Base-by-base conservation (phyloP, 1,140 invertebrate genomes). In the Leptinotarsa undecemlineata region DNA sequence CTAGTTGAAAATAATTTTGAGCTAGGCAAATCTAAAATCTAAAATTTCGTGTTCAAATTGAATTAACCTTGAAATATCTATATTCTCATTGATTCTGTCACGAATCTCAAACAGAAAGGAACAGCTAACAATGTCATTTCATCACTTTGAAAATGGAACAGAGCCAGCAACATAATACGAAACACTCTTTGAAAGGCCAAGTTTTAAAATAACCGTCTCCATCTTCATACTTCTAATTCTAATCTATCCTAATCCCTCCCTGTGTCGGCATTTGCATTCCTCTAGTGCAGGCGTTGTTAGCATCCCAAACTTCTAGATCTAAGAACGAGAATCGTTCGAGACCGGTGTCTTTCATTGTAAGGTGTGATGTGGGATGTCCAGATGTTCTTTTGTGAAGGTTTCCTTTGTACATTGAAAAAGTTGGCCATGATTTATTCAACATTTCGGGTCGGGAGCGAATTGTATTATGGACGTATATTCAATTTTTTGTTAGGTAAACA, bases 311-410 rank as follows among this genome's bases (percentile, higher is more conserved):
- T 57, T 1, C 23, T 15, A 20, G 63, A 68, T 68, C 3, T 72
- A 72, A 68, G 19, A 48, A 19, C 33, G 47, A 72, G 1, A 63
- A 26, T 75, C 48, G 74, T 20, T 4, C 19, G 62, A 23, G 20
- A 62, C 19, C 33, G 61, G 23, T 62, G 63, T 57, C n/a, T n/a
- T n/a, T n/a, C 48, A 71, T 75, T 71, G 69, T 75, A 47, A 75
- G 74, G 74, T 75, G 74, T 75, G 74, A 75, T 71, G 48, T 72
- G 62, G 68, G 57, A 20, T 67, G 63, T 70, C 70, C 74, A 75
- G 74, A 75, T 75, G 74, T 71, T 75, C 60, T 62, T 66, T 60
- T 72, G 51, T 57, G 17, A 57, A 57, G 15, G 51, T 57, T 57
- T 57, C 51, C 51, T 57, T 67, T 67, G 64, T 23, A 67, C 64